A percentile compares a stretch with the other conserved stretches of the same genome.
These are phyloP conservation scores for Acanthiza pusilla DNA, from an alignment of 2,797 vertebrate genomes.

Conservation along the genomic window DNA sequence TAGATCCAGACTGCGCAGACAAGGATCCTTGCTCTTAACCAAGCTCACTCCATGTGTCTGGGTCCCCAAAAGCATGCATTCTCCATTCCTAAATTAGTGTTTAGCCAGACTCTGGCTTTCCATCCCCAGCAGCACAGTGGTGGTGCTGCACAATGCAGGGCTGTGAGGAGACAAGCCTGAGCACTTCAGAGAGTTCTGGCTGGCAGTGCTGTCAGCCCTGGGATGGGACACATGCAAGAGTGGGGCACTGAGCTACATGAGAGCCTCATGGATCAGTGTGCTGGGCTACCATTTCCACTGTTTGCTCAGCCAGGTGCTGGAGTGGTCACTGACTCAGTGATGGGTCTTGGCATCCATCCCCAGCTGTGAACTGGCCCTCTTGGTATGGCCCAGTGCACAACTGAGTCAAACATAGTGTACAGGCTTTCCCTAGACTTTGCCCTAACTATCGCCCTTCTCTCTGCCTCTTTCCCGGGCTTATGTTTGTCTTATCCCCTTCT, in stretches of 20 bases:
- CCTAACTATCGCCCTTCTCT: background rate
- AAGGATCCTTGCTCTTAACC: background rate
- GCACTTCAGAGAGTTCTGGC: background rate
- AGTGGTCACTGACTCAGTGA: background rate
- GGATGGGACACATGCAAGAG: background rate
- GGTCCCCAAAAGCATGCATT: background rate
- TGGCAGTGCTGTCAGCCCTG: background rate
- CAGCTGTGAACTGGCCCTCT: background rate
- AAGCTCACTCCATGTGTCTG: background rate
- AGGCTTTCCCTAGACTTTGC: background rate
- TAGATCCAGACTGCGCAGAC: background rate
- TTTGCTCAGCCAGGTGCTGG: background rate
- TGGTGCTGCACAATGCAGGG: background rate
- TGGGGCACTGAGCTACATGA: background rate
- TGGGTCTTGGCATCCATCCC: background rate
- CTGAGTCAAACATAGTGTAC: background rate
- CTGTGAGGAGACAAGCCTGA: background rate
- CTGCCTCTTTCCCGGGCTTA: background rate
- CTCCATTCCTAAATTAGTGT: background rate
- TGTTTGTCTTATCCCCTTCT: background rate
- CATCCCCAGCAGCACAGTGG: background rate
- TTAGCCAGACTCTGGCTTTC: background rate
- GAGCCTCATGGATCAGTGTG: background rate
- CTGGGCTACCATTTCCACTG: background rate
- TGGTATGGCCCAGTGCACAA: background rate